Conservation (phyloP, 2,888 invertebrate species). For the Clanis bilineata region DNA sequence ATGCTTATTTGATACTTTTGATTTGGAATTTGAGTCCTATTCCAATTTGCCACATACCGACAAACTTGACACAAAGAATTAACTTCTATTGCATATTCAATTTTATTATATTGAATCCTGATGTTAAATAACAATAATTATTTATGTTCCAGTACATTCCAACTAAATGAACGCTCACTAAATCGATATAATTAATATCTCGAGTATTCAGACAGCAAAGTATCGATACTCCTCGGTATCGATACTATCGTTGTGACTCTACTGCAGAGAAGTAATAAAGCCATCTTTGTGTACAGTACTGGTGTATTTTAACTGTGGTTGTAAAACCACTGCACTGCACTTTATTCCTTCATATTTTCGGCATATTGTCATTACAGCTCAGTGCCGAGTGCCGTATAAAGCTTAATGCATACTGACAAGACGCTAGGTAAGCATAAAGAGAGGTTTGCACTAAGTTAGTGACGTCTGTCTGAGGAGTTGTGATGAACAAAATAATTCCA, state of each 20-base stretch:
- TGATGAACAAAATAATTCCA: too few species aligned
- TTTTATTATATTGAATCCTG: too few species aligned
- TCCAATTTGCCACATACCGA: too few species aligned
- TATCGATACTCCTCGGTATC: not conserved
- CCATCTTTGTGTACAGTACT: conserved; percentile 36
- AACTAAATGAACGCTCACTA: not conserved
- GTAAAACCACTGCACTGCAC: conserved; percentile 39
- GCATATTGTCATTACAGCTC: conserved; percentile 40
- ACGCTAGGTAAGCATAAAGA: not conserved
- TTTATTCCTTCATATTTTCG: conserved; percentile 43
- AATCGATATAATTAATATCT: not conserved
- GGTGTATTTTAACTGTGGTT: conserved; percentile 40
- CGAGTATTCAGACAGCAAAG: not conserved
- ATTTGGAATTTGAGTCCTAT: too few species aligned
- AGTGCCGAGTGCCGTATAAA: conserved; percentile 10
- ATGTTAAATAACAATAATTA: too few species aligned
- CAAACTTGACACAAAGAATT: too few species aligned
- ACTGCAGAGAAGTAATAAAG: conserved; percentile 36
- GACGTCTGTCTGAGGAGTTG: too few species aligned
- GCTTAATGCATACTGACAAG: not conserved
- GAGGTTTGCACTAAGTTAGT: not conserved
- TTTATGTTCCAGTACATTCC: too few species aligned
- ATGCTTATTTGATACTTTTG: too few species aligned
- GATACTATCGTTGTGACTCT: not conserved
- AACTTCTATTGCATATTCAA: too few species aligned